Evolutionary conservation across 2,888 invertebrate genomes (phyloP), one percentile per base, ranked within the genome.

Genomic region (Gortyna flavago): DNA sequence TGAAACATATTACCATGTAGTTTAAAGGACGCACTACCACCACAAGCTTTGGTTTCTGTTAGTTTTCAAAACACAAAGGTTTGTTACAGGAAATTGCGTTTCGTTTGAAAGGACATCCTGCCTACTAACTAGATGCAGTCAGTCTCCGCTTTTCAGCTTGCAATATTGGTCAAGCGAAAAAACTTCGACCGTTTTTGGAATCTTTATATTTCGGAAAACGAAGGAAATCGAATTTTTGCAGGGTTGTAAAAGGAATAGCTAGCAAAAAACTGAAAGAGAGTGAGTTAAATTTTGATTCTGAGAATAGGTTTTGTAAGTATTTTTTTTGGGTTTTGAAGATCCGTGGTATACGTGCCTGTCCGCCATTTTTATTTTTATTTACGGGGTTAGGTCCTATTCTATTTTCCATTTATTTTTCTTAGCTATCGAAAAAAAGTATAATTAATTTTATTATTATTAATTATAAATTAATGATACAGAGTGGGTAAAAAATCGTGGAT

Each of bases 151-250:
- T 66, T 70, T 77, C 38, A 70, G 59, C 21, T 35, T 2, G 13
- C 59, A 44, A 38, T 66, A 69, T 76, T 69, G 51, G 48, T 8
- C 64, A 82, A 59, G 25, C 11, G 18, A 29, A 81, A 44, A 48
- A 59, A n/a, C 44, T 9, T 11, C 11, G 1, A 29, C 25, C 16
- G 59, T 25, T 48, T 70, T 48, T 13, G 32, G 18, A 51, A 51
- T 41, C 25, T 18, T 51, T 80, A 21, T 65, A 18, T 59, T 69
- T 54, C 18, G 18, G n/a, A 21, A 51, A 59, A 51, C 25, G 0
- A 51, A 51, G 32, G 29, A 1, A 68, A 79, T 68, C 13, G 13
- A 68, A 3, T 77, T 38, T 48, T 48, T 18, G 16, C 21, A 21
- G 8, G 35, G 48, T 59, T 44, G 3, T 35, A 13, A 35, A 16